Conservation (phyloP, 2,888 invertebrate genomes). For the Iphiclides podalirius region DNA sequence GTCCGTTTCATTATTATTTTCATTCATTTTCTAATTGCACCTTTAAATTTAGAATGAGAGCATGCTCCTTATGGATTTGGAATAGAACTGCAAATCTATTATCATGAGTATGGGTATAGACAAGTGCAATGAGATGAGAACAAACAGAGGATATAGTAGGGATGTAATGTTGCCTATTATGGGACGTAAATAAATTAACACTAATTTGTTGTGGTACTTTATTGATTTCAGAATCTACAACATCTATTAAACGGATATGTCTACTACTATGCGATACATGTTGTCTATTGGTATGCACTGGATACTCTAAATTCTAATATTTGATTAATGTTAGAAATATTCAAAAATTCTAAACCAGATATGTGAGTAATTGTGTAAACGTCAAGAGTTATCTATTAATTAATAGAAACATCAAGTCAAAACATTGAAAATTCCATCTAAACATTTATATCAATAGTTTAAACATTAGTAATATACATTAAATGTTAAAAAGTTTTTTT, state of each 20-base stretch:
- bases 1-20: too few relatives aligned
- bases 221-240: conserved; percentile 13
- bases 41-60: too few relatives aligned
- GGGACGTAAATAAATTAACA: not conserved
- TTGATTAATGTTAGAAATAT: not conserved
- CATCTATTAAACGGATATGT: conserved; percentile 10
- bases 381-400: not conserved
- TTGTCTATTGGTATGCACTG: conserved; percentile 20
- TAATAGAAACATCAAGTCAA: not conserved
- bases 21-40: too few relatives aligned
- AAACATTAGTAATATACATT: not conserved
- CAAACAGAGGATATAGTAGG: too few relatives aligned
- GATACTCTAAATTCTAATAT: conserved; percentile 1
- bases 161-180: too few relatives aligned
- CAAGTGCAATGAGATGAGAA: too few relatives aligned
- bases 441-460: not conserved
- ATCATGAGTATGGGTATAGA: too few relatives aligned
- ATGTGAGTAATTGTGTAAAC: conserved; percentile 3
- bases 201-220: conserved; percentile 8
- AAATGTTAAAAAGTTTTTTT: not conserved
- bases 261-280: conserved; percentile 1
- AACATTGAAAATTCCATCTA: not conserved
- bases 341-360: not conserved
- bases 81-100: too few relatives aligned
- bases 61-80: too few relatives aligned